Base-by-base conservation (phyloP, 2,888 invertebrate genomes). In the Thelaira solivaga region DNA sequence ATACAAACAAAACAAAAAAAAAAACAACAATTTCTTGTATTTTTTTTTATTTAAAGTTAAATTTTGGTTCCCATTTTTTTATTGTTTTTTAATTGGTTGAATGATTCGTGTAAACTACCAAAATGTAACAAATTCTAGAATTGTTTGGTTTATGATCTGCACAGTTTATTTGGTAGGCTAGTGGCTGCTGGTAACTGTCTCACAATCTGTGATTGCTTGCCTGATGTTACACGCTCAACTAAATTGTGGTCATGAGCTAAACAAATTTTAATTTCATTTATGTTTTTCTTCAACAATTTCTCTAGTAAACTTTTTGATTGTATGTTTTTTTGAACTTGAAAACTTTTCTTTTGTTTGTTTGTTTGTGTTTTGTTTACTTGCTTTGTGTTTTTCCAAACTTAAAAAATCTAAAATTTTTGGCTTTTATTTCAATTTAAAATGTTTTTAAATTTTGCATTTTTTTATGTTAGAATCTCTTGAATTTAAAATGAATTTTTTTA, bases 31-130 rank as follows among this genome's bases (percentile, higher is more conserved):
- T 78, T 78, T 78, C 78, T 78, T 69, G 68, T 68, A 77, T 72
- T 80, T 75, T 53, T 69, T 80, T 69, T 72, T 80, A 67, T 47
- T 74, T 78, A 68, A n/a, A n/a, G 43, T 76, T 80, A 65, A 74
- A 78, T 81, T 75, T 77, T 76, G 83, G 84, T 83, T 82, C 57
- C 80, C 76, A 47, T 76, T 77, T 61, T 13, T 34, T 43, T 49
- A 34, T 22, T 18, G 18, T 6, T 22, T 45, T 43, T 22, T 4
- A 24, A 79, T 80, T 77, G 57, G 67, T 57, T 41, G 31, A 49
- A 55, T 61, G 53, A 69, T 76, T 69, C 18, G 47, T 73, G 31
- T 49, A 8, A 45, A 62, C 3, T 47, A 49, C 22, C 43, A 57
- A 57, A 73, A 68, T 72, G 55, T 55, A 47, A 61, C 45, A 51